phyloP scores from a whole-genome alignment of 1,140 invertebrate species.

The Epicauta chinensis region DNA sequence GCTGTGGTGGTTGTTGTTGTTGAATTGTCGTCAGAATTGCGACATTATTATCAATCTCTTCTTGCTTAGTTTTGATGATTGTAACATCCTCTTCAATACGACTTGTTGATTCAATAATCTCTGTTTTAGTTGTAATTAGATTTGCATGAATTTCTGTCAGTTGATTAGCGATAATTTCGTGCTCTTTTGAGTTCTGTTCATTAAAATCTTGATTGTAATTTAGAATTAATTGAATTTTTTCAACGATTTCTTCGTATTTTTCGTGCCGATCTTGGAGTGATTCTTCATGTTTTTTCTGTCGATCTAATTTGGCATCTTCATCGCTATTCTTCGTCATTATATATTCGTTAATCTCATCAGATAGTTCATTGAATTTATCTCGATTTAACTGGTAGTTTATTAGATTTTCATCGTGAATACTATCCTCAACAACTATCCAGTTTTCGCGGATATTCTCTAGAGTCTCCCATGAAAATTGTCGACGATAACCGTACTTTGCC shows the following conservation, averaged over 20 bases:
- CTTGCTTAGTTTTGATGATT: background rate
- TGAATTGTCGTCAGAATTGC: background rate
- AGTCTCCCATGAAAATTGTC: background rate
- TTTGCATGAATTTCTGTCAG: background rate
- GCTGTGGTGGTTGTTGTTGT: background rate
- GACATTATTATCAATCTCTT: background rate
- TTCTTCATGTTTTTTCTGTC: slow-evolving; percentile 1
- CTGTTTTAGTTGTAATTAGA: background rate
- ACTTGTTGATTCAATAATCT: background rate
- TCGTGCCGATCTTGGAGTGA: background rate
- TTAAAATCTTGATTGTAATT: background rate
- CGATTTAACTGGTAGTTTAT: background rate
- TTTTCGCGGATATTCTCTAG: background rate
- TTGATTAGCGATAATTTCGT: background rate
- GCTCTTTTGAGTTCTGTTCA: background rate
- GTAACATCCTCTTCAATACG: background rate
- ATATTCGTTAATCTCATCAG: background rate
- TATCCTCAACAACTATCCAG: background rate
- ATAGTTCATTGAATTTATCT: background rate
- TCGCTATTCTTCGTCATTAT: background rate
- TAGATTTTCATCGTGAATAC: background rate
- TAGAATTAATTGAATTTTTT: background rate
- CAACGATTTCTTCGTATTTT: background rate
- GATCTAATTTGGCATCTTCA: background rate
- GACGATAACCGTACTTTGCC: background rate